These are phyloP conservation scores for Phalera bucephala DNA, from an alignment of 2,888 invertebrate species.

Conservation along the genomic window DNA sequence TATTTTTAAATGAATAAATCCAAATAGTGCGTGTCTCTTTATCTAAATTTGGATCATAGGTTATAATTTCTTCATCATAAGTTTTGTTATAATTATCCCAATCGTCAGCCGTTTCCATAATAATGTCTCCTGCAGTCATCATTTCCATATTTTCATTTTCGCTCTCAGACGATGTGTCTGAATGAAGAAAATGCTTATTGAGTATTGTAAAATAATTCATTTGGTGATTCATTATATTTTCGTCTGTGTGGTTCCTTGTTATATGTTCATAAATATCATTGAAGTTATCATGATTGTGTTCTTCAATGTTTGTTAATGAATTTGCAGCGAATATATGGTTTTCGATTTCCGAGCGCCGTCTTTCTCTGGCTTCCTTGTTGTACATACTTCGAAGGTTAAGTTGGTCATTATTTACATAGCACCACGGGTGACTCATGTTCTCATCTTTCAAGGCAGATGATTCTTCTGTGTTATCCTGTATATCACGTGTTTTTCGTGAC, in stretches of 20 bases:
- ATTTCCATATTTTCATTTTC: slow-evolving; percentile 32
- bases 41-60: slow-evolving; percentile 34
- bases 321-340: slow-evolving; percentile 7
- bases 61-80: slow-evolving; percentile 34
- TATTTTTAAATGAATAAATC: slow-evolving; percentile 69
- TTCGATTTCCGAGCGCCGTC: slow-evolving; percentile 30
- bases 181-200: slow-evolving; percentile 41
- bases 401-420: slow-evolving; percentile 29
- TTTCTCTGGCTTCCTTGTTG: slow-evolving; percentile 47
- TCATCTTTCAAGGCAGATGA: background rate
- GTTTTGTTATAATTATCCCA: slow-evolving; percentile 27
- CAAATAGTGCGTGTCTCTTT: slow-evolving; percentile 53
- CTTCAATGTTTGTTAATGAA: slow-evolving; percentile 8
- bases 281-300: slow-evolving; percentile 2
- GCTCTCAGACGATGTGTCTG: slow-evolving; percentile 48
- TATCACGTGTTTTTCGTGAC: slow-evolving; percentile 14
- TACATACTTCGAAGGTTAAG: slow-evolving; percentile 28
- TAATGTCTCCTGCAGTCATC: slow-evolving; percentile 19
- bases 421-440: slow-evolving; percentile 38
- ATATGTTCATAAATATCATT: slow-evolving; percentile 10
- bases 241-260: slow-evolving; percentile 8
- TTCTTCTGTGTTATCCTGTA: slow-evolving; percentile 8
- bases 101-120: slow-evolving; percentile 16
- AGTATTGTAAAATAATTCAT: slow-evolving; percentile 52
- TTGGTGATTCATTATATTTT: slow-evolving; percentile 32